Conservation (phyloP, 2,888 invertebrate genomes). For the Petrolisthes manimaculis region DNA sequence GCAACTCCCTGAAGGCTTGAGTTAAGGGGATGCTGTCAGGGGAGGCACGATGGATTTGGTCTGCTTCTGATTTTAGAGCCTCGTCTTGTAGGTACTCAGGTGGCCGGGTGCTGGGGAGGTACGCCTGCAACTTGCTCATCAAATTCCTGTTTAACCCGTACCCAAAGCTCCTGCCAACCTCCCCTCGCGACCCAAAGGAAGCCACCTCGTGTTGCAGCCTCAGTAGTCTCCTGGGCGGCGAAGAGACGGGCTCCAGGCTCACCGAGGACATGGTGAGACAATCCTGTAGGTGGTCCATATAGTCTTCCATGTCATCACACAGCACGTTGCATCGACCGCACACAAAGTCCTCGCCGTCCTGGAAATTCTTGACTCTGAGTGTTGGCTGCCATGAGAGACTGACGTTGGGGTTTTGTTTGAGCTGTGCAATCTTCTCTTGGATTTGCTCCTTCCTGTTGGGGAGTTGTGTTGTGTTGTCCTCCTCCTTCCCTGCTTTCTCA, state of each 20-base stretch:
- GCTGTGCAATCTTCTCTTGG: constrained; percentile 47
- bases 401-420: constrained; percentile 55
- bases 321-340: constrained; percentile 61
- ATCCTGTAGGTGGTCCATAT: constrained; percentile 61
- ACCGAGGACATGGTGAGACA: constrained; percentile 57
- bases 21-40: neutral
- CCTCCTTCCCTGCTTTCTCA: neutral
- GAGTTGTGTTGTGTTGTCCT: neutral
- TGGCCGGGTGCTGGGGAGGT: constrained; percentile 3
- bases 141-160: constrained; percentile 45
- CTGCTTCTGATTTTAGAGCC: neutral
- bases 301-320: constrained; percentile 61
- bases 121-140: constrained; percentile 45
- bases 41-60: neutral
- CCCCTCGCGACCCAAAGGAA: constrained; percentile 33
- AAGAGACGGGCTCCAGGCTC: constrained; percentile 32
- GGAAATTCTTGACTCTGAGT: constrained; percentile 9
- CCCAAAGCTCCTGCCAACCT: constrained; percentile 21
- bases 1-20: constrained; percentile 26
- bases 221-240: constrained; percentile 43
- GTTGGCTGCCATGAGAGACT: constrained; percentile 52
- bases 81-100: neutral
- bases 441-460: constrained; percentile 19
- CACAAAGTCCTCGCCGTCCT: constrained; percentile 42
- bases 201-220: constrained; percentile 38